Evolutionary conservation across 2,113 vertebrate genomes (phyloP), one percentile per base, ranked within the genome.

Genomic region (Dipodomys ordii): DNA sequence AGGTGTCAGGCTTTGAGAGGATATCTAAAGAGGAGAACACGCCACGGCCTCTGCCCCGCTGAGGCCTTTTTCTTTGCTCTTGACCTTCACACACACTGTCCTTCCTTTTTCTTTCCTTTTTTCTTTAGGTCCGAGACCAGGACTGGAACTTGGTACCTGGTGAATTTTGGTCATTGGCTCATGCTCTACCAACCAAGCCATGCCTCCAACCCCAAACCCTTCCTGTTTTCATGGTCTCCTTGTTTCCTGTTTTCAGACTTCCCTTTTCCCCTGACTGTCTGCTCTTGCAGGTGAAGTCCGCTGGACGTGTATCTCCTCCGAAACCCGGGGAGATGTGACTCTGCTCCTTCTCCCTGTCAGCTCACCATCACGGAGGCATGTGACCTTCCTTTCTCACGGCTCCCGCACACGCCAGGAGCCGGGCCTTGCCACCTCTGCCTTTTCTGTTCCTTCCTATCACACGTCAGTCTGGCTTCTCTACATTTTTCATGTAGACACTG

Each of bases 401-500:
- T 71, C 68, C 30, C 3, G 9, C 60, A 65, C 7, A 44, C 53
- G 60, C 67, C 10, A 25, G 11, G 3, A 23, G 19, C 64, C 67
- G 30, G 4, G 9, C 64, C 57, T 39, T 12, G 30, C 11, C 28
- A 13, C 46, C 65, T 57, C 22, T 64, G 4, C 23, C 62, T 25
- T 25, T 64, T 64, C 23, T 64, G 32, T 49, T 67, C 57, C 12
- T 20, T 46, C 30, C 18, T 30, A 12, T 72, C 15, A 44, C n/a
- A 19, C 12, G 15, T 79, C 22, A 15, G 13, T 88, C n/a, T 76
- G n/a, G 20, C 69, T 67, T 10, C 82, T 62, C 22, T 23, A 7
- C 74, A 79, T 76, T 86, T 91, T 92, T 86, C 88, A 79, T 82
- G 85, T 7, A 44, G n/a, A 85, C 22, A 25, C 7, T 13, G 4